phyloP scores from a whole-genome alignment of 2,113 vertebrate species.

The Hassar affinis region DNA sequence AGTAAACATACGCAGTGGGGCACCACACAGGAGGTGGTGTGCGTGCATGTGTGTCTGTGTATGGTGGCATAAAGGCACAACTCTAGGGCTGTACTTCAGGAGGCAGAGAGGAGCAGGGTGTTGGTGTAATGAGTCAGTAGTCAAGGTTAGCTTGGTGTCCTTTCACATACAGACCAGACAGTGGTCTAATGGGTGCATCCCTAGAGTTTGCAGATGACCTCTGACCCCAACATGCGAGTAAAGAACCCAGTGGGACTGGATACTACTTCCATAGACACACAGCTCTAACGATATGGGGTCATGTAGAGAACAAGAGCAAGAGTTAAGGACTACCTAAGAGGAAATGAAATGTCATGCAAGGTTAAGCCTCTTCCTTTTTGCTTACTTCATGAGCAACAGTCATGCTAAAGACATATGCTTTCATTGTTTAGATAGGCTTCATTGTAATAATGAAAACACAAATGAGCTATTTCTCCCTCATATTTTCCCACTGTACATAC shows the following conservation, averaged over 20 bases:
- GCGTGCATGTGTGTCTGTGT: slow-evolving; percentile 18
- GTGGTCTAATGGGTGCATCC: neutral
- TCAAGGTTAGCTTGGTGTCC: neutral
- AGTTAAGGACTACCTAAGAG: neutral
- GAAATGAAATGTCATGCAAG: slow-evolving; percentile 14
- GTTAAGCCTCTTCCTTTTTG: slow-evolving; percentile 3
- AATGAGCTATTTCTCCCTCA: neutral
- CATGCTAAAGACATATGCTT: neutral
- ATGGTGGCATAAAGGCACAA: neutral
- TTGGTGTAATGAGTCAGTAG: slow-evolving; percentile 20
- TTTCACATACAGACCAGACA: slow-evolving; percentile 10
- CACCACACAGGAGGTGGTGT: slow-evolving; percentile 2
- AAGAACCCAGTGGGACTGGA: slow-evolving; percentile 14
- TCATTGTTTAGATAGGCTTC: neutral
- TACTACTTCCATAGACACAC: neutral
- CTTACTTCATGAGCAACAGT: neutral
- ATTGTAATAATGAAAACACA: neutral
- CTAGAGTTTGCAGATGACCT: slow-evolving; percentile 23
- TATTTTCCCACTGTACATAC: neutral
- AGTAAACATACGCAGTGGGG: slow-evolving; percentile 38
- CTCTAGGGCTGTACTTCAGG: neutral
- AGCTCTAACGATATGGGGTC: slow-evolving; percentile 8
- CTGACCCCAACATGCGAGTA: slow-evolving; percentile 28
- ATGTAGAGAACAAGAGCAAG: neutral
- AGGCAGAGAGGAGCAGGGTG: neutral